A percentile compares a stretch with the other conserved stretches of the same genome.
Conservation (phyloP, 2,113 vertebrate species). For the Egretta garzetta region DNA sequence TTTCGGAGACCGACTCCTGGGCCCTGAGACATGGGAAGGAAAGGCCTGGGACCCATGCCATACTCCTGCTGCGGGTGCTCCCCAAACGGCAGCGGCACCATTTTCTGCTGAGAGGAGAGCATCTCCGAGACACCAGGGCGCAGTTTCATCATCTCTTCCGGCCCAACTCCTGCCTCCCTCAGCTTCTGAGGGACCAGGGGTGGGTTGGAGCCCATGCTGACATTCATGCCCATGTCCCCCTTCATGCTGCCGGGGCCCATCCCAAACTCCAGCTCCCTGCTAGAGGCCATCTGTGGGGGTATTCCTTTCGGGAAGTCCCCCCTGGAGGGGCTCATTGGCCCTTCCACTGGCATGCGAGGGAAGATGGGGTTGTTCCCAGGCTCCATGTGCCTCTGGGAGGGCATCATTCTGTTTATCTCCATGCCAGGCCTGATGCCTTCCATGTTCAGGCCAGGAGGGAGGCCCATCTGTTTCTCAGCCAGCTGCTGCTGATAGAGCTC, state of each 20-base stretch:
- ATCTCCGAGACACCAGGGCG: constrained; percentile 84
- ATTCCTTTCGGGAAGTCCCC: constrained; percentile 88
- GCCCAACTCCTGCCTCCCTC: constrained; percentile 83
- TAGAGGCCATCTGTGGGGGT: constrained; percentile 77
- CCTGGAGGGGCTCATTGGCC: constrained; percentile 93
- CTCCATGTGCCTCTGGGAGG: constrained; percentile 91
- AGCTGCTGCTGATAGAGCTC: constrained; percentile 96
- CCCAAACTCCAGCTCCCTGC: constrained; percentile 89
- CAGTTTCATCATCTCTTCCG: constrained; percentile 94
- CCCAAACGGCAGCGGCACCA: constrained; percentile 90
- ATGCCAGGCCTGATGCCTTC: constrained; percentile 78
- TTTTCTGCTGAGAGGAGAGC: constrained; percentile 90
- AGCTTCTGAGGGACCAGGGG: constrained; percentile 92
- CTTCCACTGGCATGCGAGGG: constrained; percentile 92
- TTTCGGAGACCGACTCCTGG: constrained; percentile 86
- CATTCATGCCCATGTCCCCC: constrained; percentile 80
- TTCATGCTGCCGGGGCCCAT: constrained; percentile 90
- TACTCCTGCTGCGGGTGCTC: constrained; percentile 93
- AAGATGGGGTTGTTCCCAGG: constrained; percentile 88
- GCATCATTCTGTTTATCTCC: constrained; percentile 94
- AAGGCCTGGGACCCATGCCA: constrained; percentile 89
- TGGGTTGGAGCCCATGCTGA: constrained; percentile 86
- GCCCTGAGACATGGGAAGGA: constrained; percentile 88
- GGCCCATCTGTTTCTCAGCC: constrained; percentile 89
- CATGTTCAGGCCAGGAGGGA: constrained; percentile 91